Conservation (phyloP, 1,140 invertebrate species). For the Drosophila obscura region DNA sequence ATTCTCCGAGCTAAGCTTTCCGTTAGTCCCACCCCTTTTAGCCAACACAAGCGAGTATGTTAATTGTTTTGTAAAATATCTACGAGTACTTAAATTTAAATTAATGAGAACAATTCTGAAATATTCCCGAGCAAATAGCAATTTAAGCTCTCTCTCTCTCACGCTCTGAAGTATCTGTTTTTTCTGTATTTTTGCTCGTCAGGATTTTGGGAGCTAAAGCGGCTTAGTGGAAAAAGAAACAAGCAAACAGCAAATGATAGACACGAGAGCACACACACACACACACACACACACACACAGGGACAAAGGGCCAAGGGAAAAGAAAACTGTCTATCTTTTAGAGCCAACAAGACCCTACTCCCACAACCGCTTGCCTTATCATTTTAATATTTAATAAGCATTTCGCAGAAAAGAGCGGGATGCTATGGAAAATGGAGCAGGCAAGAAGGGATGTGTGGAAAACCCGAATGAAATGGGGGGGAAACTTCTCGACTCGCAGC, state of each 20-base stretch:
- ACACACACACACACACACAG: constrained; percentile 14
- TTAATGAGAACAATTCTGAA: constrained; percentile 15
- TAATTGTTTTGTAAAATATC: too few species aligned
- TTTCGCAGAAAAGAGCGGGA: constrained; percentile 39
- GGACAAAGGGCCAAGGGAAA: constrained; percentile 22
- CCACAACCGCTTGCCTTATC: constrained; percentile 56
- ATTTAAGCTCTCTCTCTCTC: constrained; percentile 3
- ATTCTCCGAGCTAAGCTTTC: too few species aligned
- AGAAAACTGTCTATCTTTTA: constrained; percentile 22
- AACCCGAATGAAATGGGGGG: constrained; percentile 35
- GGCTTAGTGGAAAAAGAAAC: constrained; percentile 46
- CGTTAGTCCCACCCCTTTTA: too few species aligned
- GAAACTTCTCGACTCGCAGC: constrained; percentile 37
- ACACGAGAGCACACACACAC: constrained; percentile 20
- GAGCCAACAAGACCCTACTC: constrained; percentile 15
- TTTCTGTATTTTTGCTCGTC: neutral
- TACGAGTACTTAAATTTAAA: neutral
- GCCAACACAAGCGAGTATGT: too few species aligned
- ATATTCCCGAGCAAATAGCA: constrained; percentile 1
- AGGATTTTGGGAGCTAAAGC: constrained; percentile 44
- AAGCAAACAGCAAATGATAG: constrained; percentile 43
- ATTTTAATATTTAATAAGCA: constrained; percentile 82
- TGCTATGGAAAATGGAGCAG: too few species aligned
- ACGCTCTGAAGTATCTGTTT: neutral
- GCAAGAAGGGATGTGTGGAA: constrained; percentile 35